Evolutionary conservation across 2,797 vertebrate genomes (phyloP), one percentile per base, ranked within the genome.

Genomic region (Eutrigla gurnardus): DNA sequence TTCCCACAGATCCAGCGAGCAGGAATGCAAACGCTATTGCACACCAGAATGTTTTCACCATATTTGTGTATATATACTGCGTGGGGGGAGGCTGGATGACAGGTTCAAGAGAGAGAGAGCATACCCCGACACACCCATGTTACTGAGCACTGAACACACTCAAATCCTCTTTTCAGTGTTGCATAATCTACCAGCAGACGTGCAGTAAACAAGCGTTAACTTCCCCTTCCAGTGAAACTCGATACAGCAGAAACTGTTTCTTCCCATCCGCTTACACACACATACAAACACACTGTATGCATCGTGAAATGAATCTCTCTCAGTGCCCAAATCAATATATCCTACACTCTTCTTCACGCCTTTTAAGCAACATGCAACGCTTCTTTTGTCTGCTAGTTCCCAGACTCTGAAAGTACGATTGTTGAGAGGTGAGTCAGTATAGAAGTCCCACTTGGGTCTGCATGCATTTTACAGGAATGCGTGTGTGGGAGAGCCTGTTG

Each of bases 121-220:
- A 43, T 69, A 66, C n/a, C 25, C 32, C 37, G 36, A 39, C n/a
- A 64, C 42, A 33, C 42, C 37, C 7, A 54, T 74, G 50, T 68
- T 55, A 61, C 45, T 49, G 6, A 62, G 55, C 2, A 2, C 70
- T 69, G 50, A 65, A 65, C 65, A 73, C 60, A 52, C 46, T 75
- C 62, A 61, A 81, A 60, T 86, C 78, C 82, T 82, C 39, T 59
- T 77, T 39, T 46, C 47, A 17, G 47, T 53, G 67, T 90, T 91
- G 80, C 84, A 81, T 88, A 88, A 92, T 86, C 46, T 46, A 36
- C 60, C 57, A 37, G 74, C 7, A 61, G 73, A 84, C 76, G 74
- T 76, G 47, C 10, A 70, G 85, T 93, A 91, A 94, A 93, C 88
- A 93, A 85, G 36, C 39, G 57, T 71, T 35, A 36, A 77, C 76